These are phyloP conservation scores for Chaenogobius annularis DNA, from an alignment of 2,113 vertebrate genomes.

Conservation along the genomic window DNA sequence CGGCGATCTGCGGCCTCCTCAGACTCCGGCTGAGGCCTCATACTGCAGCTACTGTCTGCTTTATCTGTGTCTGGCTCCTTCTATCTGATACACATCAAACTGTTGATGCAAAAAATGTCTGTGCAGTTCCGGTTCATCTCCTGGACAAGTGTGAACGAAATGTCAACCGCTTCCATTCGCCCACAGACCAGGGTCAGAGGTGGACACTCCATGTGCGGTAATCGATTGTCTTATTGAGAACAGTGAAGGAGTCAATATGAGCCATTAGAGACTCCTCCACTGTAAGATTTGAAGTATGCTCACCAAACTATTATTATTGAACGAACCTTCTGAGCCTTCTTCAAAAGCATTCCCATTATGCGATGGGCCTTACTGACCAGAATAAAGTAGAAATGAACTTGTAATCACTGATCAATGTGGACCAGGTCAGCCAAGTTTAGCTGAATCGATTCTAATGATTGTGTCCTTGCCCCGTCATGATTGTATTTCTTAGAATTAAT, in stretches of 20 bases:
- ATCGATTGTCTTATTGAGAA: slow-evolving; percentile 41
- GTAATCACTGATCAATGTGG: background rate
- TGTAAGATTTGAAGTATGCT: background rate
- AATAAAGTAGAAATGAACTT: background rate
- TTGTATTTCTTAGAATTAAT: background rate
- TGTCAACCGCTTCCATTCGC: slow-evolving; percentile 55
- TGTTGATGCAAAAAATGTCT: slow-evolving; percentile 51
- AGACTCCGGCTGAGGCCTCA: slow-evolving; percentile 32
- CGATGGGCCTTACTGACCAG: background rate
- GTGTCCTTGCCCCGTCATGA: background rate
- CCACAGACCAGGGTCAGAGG: slow-evolving; percentile 45
- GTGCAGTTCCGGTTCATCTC: slow-evolving; percentile 56
- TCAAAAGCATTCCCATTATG: background rate
- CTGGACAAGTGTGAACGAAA: slow-evolving; percentile 57
- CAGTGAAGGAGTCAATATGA: slow-evolving; percentile 21
- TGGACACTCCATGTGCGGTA: slow-evolving; percentile 29
- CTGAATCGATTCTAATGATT: background rate
- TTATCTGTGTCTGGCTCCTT: slow-evolving; percentile 27
- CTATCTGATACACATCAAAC: slow-evolving; percentile 51
- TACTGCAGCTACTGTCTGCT: slow-evolving; percentile 32
- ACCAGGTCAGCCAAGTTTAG: background rate
- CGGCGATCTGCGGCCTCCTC: slow-evolving; percentile 38
- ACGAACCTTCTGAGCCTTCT: background rate
- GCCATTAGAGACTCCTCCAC: background rate
- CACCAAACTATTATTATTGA: too few species aligned